phyloP scores from a whole-genome alignment of 2,797 vertebrate species.

The Pygocentrus nattereri region DNA sequence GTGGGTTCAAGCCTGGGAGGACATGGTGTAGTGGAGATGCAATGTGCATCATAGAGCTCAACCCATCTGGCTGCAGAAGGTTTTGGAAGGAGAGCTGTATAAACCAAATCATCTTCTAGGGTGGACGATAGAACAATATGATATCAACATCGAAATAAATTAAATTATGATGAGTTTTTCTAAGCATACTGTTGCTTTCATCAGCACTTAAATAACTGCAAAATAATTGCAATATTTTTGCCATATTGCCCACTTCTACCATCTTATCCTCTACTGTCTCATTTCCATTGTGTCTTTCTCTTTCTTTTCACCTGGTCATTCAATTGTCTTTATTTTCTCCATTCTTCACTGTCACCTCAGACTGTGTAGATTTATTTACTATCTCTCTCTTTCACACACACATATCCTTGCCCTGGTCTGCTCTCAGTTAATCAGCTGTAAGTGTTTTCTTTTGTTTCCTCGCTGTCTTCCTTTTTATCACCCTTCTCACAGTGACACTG shows the following conservation, averaged over 20 bases:
- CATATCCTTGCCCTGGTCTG: conserved; percentile 27
- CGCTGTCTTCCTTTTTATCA: conserved; percentile 36
- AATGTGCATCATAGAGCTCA: background rate
- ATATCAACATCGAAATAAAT: too few species aligned
- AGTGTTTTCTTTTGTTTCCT: conserved; percentile 24
- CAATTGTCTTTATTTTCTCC: too few species aligned
- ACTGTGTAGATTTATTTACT: background rate
- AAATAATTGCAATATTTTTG: too few species aligned
- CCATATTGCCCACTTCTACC: too few species aligned
- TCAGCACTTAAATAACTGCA: too few species aligned
- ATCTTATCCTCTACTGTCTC: too few species aligned
- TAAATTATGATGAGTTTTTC: too few species aligned
- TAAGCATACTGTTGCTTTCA: too few species aligned
- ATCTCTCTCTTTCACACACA: background rate
- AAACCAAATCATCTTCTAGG: background rate
- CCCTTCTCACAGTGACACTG: conserved; percentile 36
- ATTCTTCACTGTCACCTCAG: too few species aligned
- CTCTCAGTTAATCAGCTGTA: conserved; percentile 31
- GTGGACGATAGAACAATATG: background rate
- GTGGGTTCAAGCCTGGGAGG: background rate
- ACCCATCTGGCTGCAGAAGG: background rate
- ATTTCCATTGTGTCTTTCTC: too few species aligned
- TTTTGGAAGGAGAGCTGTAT: background rate
- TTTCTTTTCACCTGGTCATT: too few species aligned
- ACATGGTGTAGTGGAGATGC: background rate